Conservation (phyloP, 2,797 vertebrate genomes). For the Rhadinocentrus ornatus region DNA sequence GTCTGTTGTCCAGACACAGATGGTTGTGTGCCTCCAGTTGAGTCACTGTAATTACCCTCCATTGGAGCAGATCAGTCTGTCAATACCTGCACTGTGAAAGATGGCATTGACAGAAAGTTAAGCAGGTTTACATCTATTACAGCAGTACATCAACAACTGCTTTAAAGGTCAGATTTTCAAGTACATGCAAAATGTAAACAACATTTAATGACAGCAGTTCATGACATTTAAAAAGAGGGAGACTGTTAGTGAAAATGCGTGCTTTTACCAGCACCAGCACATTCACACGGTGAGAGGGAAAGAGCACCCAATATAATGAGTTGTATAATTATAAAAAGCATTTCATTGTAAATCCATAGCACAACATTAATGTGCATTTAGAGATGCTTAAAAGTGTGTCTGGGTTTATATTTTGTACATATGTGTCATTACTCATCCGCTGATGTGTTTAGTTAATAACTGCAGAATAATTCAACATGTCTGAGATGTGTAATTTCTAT, state of each 20-base stretch:
- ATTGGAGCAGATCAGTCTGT: slow-evolving; percentile 47
- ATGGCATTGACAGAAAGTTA: slow-evolving; percentile 1
- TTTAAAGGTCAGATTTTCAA: slow-evolving; percentile 20
- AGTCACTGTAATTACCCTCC: slow-evolving; percentile 67
- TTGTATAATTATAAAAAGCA: slow-evolving; percentile 12
- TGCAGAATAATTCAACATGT: background rate
- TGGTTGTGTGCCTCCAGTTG: slow-evolving; percentile 26
- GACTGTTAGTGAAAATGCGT: slow-evolving; percentile 1
- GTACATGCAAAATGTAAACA: slow-evolving; percentile 6
- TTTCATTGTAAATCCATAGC: slow-evolving; percentile 16
- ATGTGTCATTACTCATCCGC: slow-evolving; percentile 1
- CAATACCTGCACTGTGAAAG: slow-evolving; percentile 13
- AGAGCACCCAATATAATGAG: slow-evolving; percentile 1
- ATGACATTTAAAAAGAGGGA: slow-evolving; percentile 34
- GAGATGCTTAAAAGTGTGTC: slow-evolving; percentile 19
- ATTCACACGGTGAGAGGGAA: background rate
- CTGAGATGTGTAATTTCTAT: background rate
- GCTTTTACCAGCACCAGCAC: slow-evolving; percentile 33
- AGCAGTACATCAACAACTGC: background rate
- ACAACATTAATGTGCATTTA: background rate
- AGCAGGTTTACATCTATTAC: background rate
- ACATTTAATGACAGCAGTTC: background rate
- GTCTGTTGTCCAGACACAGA: slow-evolving; percentile 25
- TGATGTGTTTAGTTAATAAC: slow-evolving; percentile 6
- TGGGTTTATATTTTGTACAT: background rate